Percentiles rank a stretch among this genome's conserved stretches.
phyloP scores from a whole-genome alignment of 2,797 vertebrate species.

The Tokudaia tokunoshimensis region DNA sequence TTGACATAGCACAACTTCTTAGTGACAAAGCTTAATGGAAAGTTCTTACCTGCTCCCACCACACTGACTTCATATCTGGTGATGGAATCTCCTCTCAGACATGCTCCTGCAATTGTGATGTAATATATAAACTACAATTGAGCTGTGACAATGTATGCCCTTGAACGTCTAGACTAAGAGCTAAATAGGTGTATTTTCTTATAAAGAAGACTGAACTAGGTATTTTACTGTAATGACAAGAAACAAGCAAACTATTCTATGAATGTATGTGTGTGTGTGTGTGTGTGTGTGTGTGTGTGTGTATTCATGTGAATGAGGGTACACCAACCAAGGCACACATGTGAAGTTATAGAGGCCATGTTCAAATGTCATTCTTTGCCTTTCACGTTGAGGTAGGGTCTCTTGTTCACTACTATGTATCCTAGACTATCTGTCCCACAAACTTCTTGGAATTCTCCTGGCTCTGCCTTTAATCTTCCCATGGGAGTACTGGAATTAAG shows the following conservation, averaged over 20 bases:
- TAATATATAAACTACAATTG: background rate
- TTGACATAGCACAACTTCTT: background rate
- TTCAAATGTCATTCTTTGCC: background rate
- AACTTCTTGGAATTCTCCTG: background rate
- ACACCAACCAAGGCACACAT: background rate
- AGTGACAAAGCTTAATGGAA: background rate
- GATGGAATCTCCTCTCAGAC: background rate
- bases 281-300: background rate
- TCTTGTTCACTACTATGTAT: background rate
- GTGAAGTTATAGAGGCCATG: background rate
- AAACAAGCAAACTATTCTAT: background rate
- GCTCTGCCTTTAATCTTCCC: background rate
- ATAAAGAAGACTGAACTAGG: background rate
- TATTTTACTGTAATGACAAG: background rate
- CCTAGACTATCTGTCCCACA: background rate
- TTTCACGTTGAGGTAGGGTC: background rate
- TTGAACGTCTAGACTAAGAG: background rate
- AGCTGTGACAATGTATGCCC: background rate
- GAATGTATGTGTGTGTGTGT: background rate
- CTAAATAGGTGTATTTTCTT: background rate
- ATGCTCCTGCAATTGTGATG: background rate
- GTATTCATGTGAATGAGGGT: background rate
- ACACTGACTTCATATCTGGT: background rate
- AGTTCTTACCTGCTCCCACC: no score
- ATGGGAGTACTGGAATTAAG: background rate